Percentiles rank a stretch among this genome's conserved stretches.
Conservation (phyloP, 1,140 invertebrate species). For the Anastatus disparis region DNA sequence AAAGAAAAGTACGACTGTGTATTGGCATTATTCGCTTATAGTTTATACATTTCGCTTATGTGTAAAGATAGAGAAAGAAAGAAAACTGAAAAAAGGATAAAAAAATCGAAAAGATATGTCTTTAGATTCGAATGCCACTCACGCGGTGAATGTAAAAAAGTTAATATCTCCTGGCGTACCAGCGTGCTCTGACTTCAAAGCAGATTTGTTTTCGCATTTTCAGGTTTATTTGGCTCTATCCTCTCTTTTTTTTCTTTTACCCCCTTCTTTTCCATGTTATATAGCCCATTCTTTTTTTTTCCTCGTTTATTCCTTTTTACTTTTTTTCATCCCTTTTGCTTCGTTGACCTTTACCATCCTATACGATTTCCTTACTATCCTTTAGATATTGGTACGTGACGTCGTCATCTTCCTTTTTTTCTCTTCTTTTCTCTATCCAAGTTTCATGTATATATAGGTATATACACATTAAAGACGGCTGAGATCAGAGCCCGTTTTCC, state of each 20-base stretch:
- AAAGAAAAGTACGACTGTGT: too few relatives aligned
- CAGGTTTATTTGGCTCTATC: slow-evolving; percentile 52
- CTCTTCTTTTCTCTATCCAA: too few relatives aligned
- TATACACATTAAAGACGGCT: too few relatives aligned
- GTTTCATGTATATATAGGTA: too few relatives aligned
- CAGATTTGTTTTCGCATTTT: slow-evolving; percentile 62
- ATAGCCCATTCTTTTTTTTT: slow-evolving; percentile 21
- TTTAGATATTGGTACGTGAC: slow-evolving; percentile 37
- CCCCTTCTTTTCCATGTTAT: not conserved
- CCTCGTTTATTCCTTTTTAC: not conserved
- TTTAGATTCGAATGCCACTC: slow-evolving; percentile 54
- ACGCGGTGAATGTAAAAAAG: slow-evolving; percentile 59
- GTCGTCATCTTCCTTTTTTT: slow-evolving; percentile 11
- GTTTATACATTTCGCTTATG: too few relatives aligned
- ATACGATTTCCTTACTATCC: slow-evolving; percentile 6
- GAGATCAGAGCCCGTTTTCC: too few relatives aligned
- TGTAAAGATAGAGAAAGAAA: too few relatives aligned
- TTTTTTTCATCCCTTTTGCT: not conserved
- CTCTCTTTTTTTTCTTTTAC: slow-evolving; percentile 37
- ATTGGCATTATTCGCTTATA: too few relatives aligned
- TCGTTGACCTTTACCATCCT: not conserved
- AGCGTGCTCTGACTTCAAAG: slow-evolving; percentile 58
- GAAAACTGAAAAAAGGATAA: too few relatives aligned
- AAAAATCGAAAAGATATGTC: too few relatives aligned
- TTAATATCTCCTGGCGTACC: slow-evolving; percentile 58